Conservation (phyloP, 1,140 invertebrate species). For the Coboldia fuscipes region DNA sequence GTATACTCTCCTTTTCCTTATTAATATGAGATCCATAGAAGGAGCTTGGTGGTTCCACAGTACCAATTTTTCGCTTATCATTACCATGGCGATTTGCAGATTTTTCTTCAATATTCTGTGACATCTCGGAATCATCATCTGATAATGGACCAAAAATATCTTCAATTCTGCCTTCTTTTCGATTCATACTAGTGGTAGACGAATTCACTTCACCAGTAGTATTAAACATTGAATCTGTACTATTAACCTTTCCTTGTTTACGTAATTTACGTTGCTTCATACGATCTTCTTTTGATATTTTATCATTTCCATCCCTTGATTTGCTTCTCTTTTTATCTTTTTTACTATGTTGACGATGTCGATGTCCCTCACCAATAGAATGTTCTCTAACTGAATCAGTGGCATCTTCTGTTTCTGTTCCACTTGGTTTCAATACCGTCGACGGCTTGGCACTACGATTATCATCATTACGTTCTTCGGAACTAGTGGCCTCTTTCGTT, state of each 20-base stretch:
- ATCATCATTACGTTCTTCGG: constrained; percentile 9
- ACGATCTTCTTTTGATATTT: constrained; percentile 19
- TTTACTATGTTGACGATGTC: constrained; percentile 24
- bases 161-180: constrained; percentile 57
- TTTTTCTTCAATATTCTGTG: constrained; percentile 10
- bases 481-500: constrained; percentile 36
- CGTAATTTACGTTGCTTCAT: constrained; percentile 29
- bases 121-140: constrained; percentile 32
- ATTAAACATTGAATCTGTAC: not conserved
- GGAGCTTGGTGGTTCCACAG: no score
- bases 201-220: not conserved
- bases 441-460: no score
- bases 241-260: constrained; percentile 12
- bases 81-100: no score
- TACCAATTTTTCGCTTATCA: no score
- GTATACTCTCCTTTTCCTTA: not conserved
- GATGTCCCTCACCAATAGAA: constrained; percentile 8
- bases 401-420: no score
- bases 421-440: no score
- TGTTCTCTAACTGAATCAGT: constrained; percentile 4
- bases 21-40: no score
- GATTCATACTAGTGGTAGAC: constrained; percentile 13
- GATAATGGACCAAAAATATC: constrained; percentile 71
- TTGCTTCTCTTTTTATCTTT: constrained; percentile 52
- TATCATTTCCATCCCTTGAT: constrained; percentile 37